Base-by-base conservation (phyloP, 2,797 vertebrate genomes). In the Trachops cirrhosus region DNA sequence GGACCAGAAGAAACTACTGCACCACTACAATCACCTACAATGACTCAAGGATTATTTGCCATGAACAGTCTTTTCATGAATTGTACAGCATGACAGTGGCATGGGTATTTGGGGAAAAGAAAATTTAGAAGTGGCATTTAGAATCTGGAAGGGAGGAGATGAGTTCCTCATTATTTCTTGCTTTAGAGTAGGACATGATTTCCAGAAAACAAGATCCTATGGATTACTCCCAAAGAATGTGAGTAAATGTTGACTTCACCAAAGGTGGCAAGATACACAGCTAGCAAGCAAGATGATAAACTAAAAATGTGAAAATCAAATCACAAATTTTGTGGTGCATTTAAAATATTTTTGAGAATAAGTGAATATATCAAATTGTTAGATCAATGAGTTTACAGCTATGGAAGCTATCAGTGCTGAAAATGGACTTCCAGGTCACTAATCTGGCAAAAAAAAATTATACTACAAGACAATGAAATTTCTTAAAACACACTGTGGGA, bases 91-190 rank as follows among this genome's bases (percentile, higher is more conserved):
- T 1, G 99, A 99, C 57, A 98, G 98, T 0, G 99, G 99, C 96
- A 99, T 99, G 99, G 99, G 99, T 98, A 99, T 99, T 98, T 99
- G 99, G 99, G 99, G 99, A 74, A 99, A 99, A 86, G 99, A 99
- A 79, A 99, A 99, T 97, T 98, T 99, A 97, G 99, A 99, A 97
- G 99, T 99, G 97, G 99, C 99, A 80, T 99, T 99, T 97, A 98
- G 99, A 99, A 99, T 99, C 97, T 99, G 99, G 99, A 99, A 99
- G 99, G 99, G 99, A 91, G 99, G 99, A 0, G 99, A 99, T 1
- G 98, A 98, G 97, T 98, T 99, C 75, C 97, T 99, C 79, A 99
- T 99, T 97, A 98, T 99, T 86, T 99, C 99, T 11, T 99, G 99
- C 98, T 99, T 99, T 96, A 98, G 99, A 77, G 99, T 99, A 4